Base-by-base conservation (phyloP, 2,797 vertebrate genomes). In the Cossypha niveicapilla region DNA sequence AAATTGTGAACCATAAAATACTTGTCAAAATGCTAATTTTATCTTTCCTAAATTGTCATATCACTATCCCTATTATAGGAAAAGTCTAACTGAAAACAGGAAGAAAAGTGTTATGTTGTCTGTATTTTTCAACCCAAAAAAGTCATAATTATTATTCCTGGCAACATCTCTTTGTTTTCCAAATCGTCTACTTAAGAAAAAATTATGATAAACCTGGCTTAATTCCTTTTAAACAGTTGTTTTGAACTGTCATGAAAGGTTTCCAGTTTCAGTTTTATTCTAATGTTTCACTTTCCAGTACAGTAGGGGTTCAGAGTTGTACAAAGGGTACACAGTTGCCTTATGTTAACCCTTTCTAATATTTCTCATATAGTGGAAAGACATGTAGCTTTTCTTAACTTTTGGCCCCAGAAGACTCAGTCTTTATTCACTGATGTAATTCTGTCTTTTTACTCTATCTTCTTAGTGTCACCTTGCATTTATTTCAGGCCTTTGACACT, bases 21-120 rank as follows among this genome's bases (percentile, higher is more conserved):
- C 90, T 92, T 93, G 86, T 96, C 88, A 96, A 88, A 91, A 94
- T 72, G 65, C 79, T 96, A 97, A 98, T 97, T 98, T 97, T 95
- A 96, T 51, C 70, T 92, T 97, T 96, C 86, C 58, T 28, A 66
- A 95, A 91, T 87, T 94, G 68, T 62, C 17, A 4, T 90, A 92
- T 96, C 90, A 94, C 87, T 96, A 78, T 65, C 80, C 82, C 92
- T 93, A 53, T 86, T 97, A 96, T 94, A 95, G 93, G n/a, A 85
- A 95, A 80, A 72, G 61, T 92, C 34, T 68, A 57, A 81, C 32
- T 85, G 87, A 96, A 92, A 92, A 92, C 18, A 75, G 51, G 65
- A 62, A 85, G 57, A 76, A 85, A 88, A 91, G 18, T 50, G 65
- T 68, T 72, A 56, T 62, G 58, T 77, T 92, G 37, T 66, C 54